Evolutionary conservation across 2,888 invertebrate genomes (phyloP).

Genomic region (Hydriomena furcata): DNA sequence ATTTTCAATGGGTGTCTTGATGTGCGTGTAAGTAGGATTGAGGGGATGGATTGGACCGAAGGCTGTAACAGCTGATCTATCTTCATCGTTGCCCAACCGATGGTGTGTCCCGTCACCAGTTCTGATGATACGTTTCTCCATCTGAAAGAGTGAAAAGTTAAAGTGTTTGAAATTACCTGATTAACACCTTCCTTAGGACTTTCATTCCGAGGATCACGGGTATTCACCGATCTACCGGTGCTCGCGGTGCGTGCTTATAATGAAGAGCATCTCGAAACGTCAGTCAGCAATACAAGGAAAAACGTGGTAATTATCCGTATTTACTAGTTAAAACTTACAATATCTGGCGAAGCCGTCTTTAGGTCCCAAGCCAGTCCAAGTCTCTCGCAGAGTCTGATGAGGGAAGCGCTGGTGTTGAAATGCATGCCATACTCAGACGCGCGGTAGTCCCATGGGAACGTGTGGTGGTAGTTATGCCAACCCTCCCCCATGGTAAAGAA

Average conservation of each 20-base stretch:
- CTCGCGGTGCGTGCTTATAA: too few species aligned
- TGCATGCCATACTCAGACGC: neutral
- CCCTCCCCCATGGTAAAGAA: neutral
- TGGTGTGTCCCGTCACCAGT: slow-evolving; percentile 2
- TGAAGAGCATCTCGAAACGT: too few species aligned
- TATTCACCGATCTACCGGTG: too few species aligned
- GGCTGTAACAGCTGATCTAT: neutral
- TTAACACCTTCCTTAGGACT: too few species aligned
- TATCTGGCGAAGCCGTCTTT: neutral
- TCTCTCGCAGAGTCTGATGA: neutral
- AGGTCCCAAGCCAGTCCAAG: neutral
- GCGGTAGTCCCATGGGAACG: slow-evolving; percentile 1
- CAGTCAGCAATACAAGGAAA: too few species aligned
- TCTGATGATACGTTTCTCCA: neutral
- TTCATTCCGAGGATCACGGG: too few species aligned
- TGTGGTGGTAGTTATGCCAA: too few species aligned
- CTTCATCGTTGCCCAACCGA: neutral
- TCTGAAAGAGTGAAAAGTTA: too few species aligned
- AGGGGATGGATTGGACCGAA: neutral
- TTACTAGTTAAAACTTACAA: neutral
- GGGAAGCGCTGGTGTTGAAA: neutral
- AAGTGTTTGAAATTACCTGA: too few species aligned
- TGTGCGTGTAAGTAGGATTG: neutral
- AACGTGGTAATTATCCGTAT: too few species aligned
- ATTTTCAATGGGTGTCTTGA: neutral